Conservation (phyloP, 1,140 invertebrate genomes). For the Mercenaria mercenaria region DNA sequence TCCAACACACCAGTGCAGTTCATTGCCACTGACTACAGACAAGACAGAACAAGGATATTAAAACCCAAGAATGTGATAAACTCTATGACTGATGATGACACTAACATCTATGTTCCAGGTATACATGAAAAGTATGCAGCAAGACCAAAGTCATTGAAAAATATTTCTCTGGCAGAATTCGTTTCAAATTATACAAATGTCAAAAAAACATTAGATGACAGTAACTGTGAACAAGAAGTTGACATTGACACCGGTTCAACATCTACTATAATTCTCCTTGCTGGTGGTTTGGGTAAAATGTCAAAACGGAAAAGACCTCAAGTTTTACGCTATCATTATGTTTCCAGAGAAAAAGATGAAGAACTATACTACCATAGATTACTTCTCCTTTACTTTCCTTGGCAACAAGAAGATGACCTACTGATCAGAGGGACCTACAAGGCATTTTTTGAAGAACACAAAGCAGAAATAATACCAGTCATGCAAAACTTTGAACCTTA, state of each 20-base stretch:
- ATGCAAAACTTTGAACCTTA: constrained; percentile 19
- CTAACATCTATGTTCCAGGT: constrained; percentile 14
- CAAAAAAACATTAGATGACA: background rate
- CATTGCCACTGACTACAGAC: constrained; percentile 34
- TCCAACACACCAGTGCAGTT: constrained; percentile 26
- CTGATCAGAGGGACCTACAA: background rate
- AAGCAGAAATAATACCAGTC: background rate
- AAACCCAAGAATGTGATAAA: constrained; percentile 16
- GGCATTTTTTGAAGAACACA: constrained; percentile 6
- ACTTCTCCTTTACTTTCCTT: constrained; percentile 32
- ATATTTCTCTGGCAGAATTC: constrained; percentile 27
- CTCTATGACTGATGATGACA: background rate
- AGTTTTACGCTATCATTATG: constrained; percentile 13
- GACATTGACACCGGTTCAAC: constrained; percentile 6
- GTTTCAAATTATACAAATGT: background rate
- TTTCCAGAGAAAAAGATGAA: constrained; percentile 39
- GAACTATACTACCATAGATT: constrained; percentile 36
- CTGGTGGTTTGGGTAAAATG: background rate
- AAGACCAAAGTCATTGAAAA: constrained; percentile 32
- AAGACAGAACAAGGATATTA: constrained; percentile 37
- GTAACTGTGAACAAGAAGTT: constrained; percentile 6
- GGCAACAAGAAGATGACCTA: background rate
- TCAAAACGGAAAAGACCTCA: background rate
- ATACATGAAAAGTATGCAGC: constrained; percentile 30
- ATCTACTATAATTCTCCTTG: background rate